A percentile compares a stretch with the other conserved stretches of the same genome.
phyloP scores from a whole-genome alignment of 2,797 vertebrate species.

The Rhinichthys osculus region DNA sequence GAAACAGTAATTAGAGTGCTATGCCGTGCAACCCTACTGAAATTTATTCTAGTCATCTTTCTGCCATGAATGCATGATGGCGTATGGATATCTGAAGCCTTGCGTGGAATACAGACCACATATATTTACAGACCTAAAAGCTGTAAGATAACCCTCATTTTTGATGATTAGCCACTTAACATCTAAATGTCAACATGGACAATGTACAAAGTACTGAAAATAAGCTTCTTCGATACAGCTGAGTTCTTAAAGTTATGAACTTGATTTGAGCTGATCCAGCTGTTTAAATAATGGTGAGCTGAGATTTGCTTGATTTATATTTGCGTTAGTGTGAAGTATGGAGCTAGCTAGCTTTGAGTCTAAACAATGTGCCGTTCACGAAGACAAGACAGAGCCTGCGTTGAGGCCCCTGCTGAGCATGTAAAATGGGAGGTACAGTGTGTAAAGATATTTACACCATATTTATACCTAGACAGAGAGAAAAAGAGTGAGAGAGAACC shows the following conservation, averaged over 20 bases:
- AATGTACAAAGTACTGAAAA: neutral
- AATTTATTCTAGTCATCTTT: conserved; percentile 73
- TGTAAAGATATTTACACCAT: conserved; percentile 43
- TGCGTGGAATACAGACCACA: conserved; percentile 11
- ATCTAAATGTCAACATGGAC: conserved; percentile 1
- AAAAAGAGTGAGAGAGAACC: neutral
- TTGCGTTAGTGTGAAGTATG: conserved; percentile 47
- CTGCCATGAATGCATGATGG: conserved; percentile 56
- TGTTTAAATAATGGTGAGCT: conserved; percentile 72
- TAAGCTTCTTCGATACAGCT: neutral
- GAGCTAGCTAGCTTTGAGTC: conserved; percentile 57
- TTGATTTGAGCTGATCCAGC: conserved; percentile 63
- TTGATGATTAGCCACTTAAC: neutral
- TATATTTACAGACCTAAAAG: neutral
- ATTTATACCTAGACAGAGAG: conserved; percentile 34
- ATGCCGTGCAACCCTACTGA: conserved; percentile 75
- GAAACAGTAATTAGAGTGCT: conserved; percentile 84
- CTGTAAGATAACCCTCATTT: neutral
- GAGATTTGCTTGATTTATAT: conserved; percentile 62
- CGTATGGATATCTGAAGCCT: conserved; percentile 36
- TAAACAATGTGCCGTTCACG: conserved; percentile 75
- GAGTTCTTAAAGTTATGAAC: conserved; percentile 33
- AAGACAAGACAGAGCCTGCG: conserved; percentile 72
- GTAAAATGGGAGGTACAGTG: conserved; percentile 59
- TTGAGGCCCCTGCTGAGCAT: conserved; percentile 60